phyloP scores from a whole-genome alignment of 2,888 invertebrate species.

The Pasiphila rectangulata region DNA sequence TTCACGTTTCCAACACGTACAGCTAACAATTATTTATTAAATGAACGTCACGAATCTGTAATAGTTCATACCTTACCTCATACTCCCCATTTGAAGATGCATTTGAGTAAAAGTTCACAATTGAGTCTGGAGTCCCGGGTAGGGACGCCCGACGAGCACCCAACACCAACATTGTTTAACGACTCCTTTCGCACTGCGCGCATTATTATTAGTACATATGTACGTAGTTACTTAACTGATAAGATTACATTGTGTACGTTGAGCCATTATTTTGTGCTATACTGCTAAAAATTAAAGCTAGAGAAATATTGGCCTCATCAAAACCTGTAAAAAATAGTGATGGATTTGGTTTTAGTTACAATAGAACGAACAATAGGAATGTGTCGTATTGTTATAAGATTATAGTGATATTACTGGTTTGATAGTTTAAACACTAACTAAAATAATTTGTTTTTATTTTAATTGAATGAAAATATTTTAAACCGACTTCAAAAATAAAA shows the following conservation, averaged over 20 bases:
- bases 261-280: conserved; percentile 44
- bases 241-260: conserved; percentile 56
- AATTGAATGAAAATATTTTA: no score
- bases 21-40: no score
- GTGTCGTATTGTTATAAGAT: conserved; percentile 3
- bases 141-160: conserved; percentile 62
- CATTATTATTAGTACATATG: conserved; percentile 43
- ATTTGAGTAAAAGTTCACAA: conserved; percentile 33
- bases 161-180: conserved; percentile 68
- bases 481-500: no score
- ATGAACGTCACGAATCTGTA: no score
- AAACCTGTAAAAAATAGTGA: conserved; percentile 25
- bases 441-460: no score
- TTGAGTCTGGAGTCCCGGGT: conserved; percentile 38
- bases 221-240: conserved; percentile 56
- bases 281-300: conserved; percentile 44
- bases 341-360: conserved; percentile 18
- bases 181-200: conserved; percentile 42
- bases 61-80: conserved; percentile 60
- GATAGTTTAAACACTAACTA: no score
- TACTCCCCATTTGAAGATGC: conserved; percentile 35
- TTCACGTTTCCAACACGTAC: no score
- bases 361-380: conserved; percentile 14
- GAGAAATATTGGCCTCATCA: conserved; percentile 29
- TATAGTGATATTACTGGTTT: no score